Conservation (phyloP, 2,113 vertebrate species). For the Pedionomus torquatus region DNA sequence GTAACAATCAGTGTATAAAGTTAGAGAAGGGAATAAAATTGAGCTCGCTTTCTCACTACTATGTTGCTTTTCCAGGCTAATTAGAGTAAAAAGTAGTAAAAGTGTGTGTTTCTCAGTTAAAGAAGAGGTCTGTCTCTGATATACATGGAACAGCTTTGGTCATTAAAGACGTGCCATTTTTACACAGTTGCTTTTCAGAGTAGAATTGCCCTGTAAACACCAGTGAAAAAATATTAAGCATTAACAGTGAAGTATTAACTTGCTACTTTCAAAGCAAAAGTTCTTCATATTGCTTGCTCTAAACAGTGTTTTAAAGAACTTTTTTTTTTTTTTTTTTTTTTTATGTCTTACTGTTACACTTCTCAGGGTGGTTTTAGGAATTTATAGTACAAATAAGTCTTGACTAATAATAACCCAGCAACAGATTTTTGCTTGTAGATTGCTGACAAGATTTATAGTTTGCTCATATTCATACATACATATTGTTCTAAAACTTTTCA, state of each 20-base stretch:
- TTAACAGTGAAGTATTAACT: not conserved
- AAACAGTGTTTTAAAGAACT: not conserved
- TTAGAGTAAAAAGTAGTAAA: conserved; percentile 45
- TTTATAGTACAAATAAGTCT: not conserved
- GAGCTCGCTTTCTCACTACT: not conserved
- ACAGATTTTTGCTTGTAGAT: not conserved
- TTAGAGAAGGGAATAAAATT: not conserved
- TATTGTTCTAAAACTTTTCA: not conserved
- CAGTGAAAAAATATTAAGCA: not conserved
- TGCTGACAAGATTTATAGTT: not conserved
- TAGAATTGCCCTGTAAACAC: not conserved
- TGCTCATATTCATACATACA: not conserved
- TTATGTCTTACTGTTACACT: not conserved
- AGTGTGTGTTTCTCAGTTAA: conserved; percentile 40
- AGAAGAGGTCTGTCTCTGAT: conserved; percentile 4
- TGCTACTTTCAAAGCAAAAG: not conserved
- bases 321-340: not conserved
- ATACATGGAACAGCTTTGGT: not conserved
- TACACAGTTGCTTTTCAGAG: conserved; percentile 8
- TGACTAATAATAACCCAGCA: not conserved
- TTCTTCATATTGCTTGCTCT: not conserved
- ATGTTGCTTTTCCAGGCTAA: conserved; percentile 12
- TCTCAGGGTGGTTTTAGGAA: not conserved
- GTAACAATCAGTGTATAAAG: not conserved
- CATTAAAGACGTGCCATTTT: conserved; percentile 38